Evolutionary conservation across 2,113 vertebrate genomes (phyloP), one percentile per base, ranked within the genome.

Genomic region (Gnathonemus echidnorhynchus): DNA sequence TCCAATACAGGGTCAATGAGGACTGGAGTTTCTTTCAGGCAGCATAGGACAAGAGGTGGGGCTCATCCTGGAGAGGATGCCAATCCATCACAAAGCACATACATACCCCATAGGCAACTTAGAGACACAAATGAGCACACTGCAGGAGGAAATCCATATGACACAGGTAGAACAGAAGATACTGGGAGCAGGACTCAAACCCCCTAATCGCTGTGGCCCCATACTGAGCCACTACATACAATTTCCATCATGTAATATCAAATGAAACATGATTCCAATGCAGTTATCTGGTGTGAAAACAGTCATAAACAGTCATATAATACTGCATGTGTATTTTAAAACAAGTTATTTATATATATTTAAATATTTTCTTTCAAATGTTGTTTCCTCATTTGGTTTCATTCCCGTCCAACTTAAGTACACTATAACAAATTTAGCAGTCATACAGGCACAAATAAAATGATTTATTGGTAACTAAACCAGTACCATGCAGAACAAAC

Each of bases 401-500:
- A 48, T 85, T 24, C 83, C 21, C 48, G 21, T 46, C 83, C 17
- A 45, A n/a, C 17, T 48, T 46, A 85, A 85, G 19, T n/a, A 85
- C 45, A 0, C 45, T 9, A 48, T n/a, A 85, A 46, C 21, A 85
- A 80, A 80, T 1, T 9, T 15, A 86, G 45, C 15, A 87, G 86
- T 87, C 31, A 42, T 53, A 31, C 31, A 58, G 24, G 39, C n/a
- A 66, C 35, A 50, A 77, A 21, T 87, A 66, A 77, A 89, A 21
- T 87, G 9, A 50, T 89, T 89, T 89, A 74, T 89, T 46, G 31
- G 45, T 42, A 74, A 49, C 70, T 27, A 50, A 89, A 80, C 13
- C 88, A 45, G 50, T 19, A 42, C 31, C 70, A 89, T 83, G 48
- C 70, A 89, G 17, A 89, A 48, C 70, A 89, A 49, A 74, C 46